Conservation (phyloP, 2,113 vertebrate genomes). For the Strix uralensis region DNA sequence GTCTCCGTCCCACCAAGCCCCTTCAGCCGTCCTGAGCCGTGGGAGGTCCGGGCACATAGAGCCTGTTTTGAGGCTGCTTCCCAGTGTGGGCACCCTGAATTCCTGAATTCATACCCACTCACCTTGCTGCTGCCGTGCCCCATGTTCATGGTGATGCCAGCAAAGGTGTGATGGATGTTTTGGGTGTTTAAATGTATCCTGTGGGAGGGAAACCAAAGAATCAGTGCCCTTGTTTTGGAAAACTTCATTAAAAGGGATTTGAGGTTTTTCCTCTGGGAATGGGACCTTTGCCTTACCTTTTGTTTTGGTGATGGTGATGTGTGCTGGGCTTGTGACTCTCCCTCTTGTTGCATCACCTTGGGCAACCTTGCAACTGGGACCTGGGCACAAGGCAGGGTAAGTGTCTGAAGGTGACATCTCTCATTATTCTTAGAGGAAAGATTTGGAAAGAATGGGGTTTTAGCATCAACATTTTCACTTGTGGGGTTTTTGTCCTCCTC, state of each 20-base stretch:
- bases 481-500: not conserved
- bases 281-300: not conserved
- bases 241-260: not conserved
- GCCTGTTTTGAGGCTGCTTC: not conserved
- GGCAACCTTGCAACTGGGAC: not conserved
- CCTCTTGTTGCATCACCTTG: not conserved
- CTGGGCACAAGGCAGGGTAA: too few species aligned
- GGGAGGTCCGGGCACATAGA: not conserved
- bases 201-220: not conserved
- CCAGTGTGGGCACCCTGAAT: not conserved
- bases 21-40: rapidly evolving
- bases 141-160: not conserved
- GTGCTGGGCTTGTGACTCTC: not conserved
- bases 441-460: not conserved
- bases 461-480: not conserved
- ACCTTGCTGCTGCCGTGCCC: not conserved
- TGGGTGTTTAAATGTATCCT: not conserved
- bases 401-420: not conserved
- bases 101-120: not conserved
- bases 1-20: not conserved
- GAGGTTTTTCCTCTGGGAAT: not conserved
- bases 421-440: not conserved
- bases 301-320: not conserved
- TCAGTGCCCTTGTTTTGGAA: not conserved
- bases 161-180: not conserved